phyloP scores from a whole-genome alignment of 2,113 vertebrate species.

The Todiramphus saurophagus region DNA sequence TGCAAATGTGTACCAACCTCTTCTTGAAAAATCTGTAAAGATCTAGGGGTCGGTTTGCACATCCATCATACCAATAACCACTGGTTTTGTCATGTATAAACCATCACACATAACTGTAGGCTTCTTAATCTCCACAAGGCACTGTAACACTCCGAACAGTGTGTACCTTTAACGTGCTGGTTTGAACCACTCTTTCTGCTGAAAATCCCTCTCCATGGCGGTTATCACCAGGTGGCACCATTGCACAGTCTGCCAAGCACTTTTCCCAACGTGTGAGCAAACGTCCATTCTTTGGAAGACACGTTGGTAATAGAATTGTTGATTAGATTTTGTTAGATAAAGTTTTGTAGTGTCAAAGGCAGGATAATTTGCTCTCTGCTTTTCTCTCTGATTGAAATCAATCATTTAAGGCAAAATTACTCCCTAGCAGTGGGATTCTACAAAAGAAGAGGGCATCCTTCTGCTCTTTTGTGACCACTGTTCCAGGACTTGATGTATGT shows the following conservation, averaged over 20 bases:
- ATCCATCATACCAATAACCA: not conserved
- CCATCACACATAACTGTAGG: not conserved
- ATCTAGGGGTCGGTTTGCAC: not conserved
- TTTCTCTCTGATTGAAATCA: not conserved
- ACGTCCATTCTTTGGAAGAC: not conserved
- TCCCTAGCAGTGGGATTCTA: not conserved
- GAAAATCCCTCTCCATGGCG: not conserved
- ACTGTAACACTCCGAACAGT: too few relatives aligned
- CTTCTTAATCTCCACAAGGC: not conserved
- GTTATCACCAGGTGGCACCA: not conserved
- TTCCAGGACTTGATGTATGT: not conserved
- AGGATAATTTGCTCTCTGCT: not conserved
- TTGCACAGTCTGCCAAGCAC: not conserved
- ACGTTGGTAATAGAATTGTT: not conserved
- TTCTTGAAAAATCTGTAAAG: not conserved
- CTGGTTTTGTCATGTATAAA: not conserved
- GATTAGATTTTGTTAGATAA: not conserved
- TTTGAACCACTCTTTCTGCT: not conserved
- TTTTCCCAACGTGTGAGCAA: not conserved
- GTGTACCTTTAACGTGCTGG: accelerated
- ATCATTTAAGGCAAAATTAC: not conserved
- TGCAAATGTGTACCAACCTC: not conserved
- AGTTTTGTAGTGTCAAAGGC: not conserved
- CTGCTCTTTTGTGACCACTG: not conserved
- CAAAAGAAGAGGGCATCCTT: not conserved